These are phyloP conservation scores for Antheraea mylitta DNA, from an alignment of 1,140 invertebrate genomes.

Conservation along the genomic window DNA sequence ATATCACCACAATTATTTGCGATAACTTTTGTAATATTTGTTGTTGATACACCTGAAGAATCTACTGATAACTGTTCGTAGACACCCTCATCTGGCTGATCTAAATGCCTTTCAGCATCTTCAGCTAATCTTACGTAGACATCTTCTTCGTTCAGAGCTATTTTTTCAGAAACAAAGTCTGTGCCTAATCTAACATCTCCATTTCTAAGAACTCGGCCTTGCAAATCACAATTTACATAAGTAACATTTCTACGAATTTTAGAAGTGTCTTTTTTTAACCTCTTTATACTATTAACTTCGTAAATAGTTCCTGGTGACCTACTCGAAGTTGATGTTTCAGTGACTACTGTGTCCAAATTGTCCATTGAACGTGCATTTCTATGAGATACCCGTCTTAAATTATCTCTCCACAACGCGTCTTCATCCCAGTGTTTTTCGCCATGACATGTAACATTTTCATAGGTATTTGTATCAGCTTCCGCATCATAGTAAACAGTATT, in stretches of 20 bases:
- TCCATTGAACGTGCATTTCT: slow-evolving; percentile 89
- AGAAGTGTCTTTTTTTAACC: slow-evolving; percentile 52
- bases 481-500: slow-evolving; percentile 73
- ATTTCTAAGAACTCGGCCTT: slow-evolving; percentile 48
- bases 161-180: slow-evolving; percentile 33
- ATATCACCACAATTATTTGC: not conserved
- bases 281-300: slow-evolving; percentile 68
- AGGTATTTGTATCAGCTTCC: slow-evolving; percentile 62
- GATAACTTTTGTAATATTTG: slow-evolving; percentile 9
- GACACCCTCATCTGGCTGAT: slow-evolving; percentile 66
- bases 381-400: slow-evolving; percentile 86
- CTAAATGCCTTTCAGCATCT: slow-evolving; percentile 37
- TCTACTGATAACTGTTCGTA: slow-evolving; percentile 72
- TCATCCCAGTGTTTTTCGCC: slow-evolving; percentile 90
- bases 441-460: slow-evolving; percentile 72
- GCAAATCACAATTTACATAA: slow-evolving; percentile 86
- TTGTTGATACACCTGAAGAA: slow-evolving; percentile 17
- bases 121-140: slow-evolving; percentile 80
- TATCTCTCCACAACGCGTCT: slow-evolving; percentile 89
- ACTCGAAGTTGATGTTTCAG: slow-evolving; percentile 42
- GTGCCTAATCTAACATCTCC: slow-evolving; percentile 34
- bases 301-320: slow-evolving; percentile 47
- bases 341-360: slow-evolving; percentile 83
- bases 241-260: slow-evolving; percentile 84
- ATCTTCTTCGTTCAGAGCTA: slow-evolving; percentile 76